Evolutionary conservation across 2,113 vertebrate genomes (phyloP).

Genomic region (Coturnix japonica): DNA sequence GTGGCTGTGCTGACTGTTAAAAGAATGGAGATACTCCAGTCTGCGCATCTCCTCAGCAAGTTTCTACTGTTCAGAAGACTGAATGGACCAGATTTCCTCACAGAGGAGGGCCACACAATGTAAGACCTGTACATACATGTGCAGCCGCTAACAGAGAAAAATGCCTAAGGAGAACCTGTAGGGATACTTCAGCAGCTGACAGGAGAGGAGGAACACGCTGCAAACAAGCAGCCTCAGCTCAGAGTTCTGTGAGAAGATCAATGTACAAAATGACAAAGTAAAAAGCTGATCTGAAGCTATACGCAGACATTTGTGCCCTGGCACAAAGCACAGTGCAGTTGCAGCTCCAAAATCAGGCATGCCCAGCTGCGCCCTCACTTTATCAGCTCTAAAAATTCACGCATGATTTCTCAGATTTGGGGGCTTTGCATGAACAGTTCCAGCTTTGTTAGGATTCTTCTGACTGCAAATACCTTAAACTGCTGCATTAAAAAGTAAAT

Average conservation of each 20-base stretch:
- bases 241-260: neutral
- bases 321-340: neutral
- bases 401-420: neutral
- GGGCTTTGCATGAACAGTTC: neutral
- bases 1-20: neutral
- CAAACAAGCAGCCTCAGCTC: neutral
- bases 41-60: neutral
- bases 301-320: neutral
- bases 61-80: neutral
- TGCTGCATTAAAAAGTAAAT: neutral
- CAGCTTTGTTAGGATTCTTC: neutral
- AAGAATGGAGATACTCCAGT: neutral
- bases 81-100: neutral
- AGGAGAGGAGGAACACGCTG: neutral
- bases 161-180: neutral
- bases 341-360: no score
- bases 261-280: neutral
- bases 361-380: no score
- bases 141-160: fast-evolving
- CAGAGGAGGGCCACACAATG: fast-evolving
- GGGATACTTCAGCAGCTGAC: neutral
- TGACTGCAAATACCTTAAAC: neutral
- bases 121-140: neutral
- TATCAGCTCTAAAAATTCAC: neutral
- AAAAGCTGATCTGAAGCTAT: neutral